phyloP scores from a whole-genome alignment of 1,140 invertebrate genomes.

The Cydia amplana region DNA sequence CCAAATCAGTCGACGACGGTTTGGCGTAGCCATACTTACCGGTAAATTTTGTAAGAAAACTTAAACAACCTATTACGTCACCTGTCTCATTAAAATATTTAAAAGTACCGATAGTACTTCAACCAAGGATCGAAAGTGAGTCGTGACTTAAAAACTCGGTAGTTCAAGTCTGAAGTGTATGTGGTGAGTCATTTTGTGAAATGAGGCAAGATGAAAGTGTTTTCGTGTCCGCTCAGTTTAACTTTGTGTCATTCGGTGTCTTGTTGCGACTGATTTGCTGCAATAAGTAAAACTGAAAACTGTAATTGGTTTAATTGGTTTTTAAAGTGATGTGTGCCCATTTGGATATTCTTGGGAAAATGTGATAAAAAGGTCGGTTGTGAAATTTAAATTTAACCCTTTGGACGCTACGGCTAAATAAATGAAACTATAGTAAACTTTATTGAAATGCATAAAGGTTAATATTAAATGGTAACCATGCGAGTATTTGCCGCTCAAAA shows the following conservation, averaged over 20 bases:
- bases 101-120: background rate
- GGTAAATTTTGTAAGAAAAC: background rate
- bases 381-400: background rate
- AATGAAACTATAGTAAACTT: too few relatives aligned
- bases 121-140: background rate
- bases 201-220: conserved; percentile 2
- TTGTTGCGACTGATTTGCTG: background rate
- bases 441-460: too few relatives aligned
- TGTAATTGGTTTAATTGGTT: background rate
- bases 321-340: background rate
- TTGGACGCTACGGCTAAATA: too few relatives aligned
- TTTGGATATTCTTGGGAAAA: background rate
- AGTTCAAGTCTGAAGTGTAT: background rate
- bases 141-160: background rate
- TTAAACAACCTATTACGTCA: background rate
- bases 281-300: background rate
- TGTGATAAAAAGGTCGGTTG: background rate
- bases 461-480: too few relatives aligned
- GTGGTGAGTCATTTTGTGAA: background rate
- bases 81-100: background rate
- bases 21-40: background rate
- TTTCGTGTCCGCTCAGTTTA: background rate
- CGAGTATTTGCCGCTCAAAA: too few relatives aligned
- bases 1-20: background rate
- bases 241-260: conserved; percentile 7